A percentile compares a stretch with the other conserved stretches of the same genome.
phyloP scores from a whole-genome alignment of 1,140 invertebrate species.

The Cecropterus lyciades region DNA sequence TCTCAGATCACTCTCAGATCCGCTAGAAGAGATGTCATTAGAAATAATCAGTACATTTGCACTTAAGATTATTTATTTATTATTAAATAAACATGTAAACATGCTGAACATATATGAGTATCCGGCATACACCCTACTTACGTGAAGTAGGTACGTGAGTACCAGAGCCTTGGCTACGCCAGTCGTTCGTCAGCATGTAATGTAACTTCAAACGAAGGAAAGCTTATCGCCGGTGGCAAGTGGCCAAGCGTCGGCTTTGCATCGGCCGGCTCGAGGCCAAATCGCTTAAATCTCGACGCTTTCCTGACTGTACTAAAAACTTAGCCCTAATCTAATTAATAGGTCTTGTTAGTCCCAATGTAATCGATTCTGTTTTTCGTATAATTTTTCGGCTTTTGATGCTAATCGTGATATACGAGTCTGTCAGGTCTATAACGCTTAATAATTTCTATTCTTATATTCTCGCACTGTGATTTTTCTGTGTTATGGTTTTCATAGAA shows the following conservation, averaged over 20 bases:
- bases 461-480: too few relatives aligned
- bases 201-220: conserved; percentile 28
- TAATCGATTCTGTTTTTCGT: not conserved
- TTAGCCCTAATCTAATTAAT: conserved; percentile 30
- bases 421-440: too few relatives aligned
- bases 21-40: too few relatives aligned
- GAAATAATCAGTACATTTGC: too few relatives aligned
- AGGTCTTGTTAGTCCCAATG: not conserved
- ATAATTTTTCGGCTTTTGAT: too few relatives aligned
- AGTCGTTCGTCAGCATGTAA: conserved; percentile 29
- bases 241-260: conserved; percentile 59
- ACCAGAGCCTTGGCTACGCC: conserved; percentile 19
- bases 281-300: conserved; percentile 42
- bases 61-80: too few relatives aligned
- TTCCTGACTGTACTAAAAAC: conserved; percentile 22
- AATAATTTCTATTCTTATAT: too few relatives aligned
- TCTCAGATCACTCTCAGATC: too few relatives aligned
- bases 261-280: conserved; percentile 53
- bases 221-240: conserved; percentile 61
- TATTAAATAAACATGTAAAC: too few relatives aligned
- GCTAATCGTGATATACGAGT: too few relatives aligned
- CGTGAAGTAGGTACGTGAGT: not conserved
- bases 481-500: too few relatives aligned
- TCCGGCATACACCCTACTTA: conserved; percentile 1
- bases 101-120: too few relatives aligned